phyloP scores from a whole-genome alignment of 1,140 invertebrate genomes.

The Caenorhabditis brenneri region DNA sequence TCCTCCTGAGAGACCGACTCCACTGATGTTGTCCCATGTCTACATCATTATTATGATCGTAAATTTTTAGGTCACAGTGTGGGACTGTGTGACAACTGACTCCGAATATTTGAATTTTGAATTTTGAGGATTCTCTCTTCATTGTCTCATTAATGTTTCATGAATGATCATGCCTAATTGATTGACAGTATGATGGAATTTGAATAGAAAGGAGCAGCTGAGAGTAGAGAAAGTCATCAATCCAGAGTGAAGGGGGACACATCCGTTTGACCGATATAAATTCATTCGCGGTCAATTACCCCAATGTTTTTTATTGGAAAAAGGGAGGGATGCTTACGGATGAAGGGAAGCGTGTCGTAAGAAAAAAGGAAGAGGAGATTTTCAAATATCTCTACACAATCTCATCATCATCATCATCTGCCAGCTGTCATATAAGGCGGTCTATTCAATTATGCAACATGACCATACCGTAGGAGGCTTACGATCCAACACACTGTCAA shows the following conservation, averaged over 20 bases:
- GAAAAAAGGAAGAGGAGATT: neutral
- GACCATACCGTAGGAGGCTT: neutral
- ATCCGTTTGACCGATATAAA: constrained; percentile 37
- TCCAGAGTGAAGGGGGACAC: neutral
- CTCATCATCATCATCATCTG: neutral
- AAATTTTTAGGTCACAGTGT: neutral
- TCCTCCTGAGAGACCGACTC: neutral
- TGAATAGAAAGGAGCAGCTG: constrained; percentile 33
- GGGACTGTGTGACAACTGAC: neutral
- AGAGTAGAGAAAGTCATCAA: constrained; percentile 14
- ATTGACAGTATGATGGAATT: constrained; percentile 16
- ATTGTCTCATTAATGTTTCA: constrained; percentile 4
- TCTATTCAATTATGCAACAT: constrained; percentile 43
- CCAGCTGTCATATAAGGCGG: neutral
- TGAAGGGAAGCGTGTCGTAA: constrained; percentile 9
- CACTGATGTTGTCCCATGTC: neutral
- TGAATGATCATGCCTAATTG: constrained; percentile 20
- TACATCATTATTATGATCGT: neutral
- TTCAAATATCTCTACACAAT: constrained; percentile 33
- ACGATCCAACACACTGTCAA: constrained; percentile 20
- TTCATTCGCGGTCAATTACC: constrained; percentile 28
- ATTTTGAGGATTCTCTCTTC: neutral
- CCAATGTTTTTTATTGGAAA: constrained; percentile 13
- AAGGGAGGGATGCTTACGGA: neutral
- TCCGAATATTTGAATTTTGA: neutral